Base-by-base conservation (phyloP, 2,888 invertebrate species). In the Melanostoma scalare region DNA sequence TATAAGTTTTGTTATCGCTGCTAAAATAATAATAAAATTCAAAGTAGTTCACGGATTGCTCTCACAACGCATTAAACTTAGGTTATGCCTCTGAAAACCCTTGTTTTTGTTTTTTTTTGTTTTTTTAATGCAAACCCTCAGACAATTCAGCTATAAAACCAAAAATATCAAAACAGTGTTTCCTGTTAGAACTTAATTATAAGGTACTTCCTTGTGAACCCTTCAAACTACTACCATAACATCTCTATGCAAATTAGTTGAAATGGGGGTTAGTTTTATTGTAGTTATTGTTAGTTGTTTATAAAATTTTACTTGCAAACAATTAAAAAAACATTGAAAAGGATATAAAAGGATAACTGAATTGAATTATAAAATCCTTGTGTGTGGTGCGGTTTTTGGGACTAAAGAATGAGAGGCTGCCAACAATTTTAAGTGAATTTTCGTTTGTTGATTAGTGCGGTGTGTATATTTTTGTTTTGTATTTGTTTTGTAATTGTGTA, bases 221-320 rank as follows among this genome's bases (percentile, higher is more conserved):
- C 48, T 56, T 42, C 48, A 69, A 76, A 69, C 52, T 68, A 35
- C 42, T 30, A 10, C 4, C 30, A 3, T 4, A 4, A 50, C 31
- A 63, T 67, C 65, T 67, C 60, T 74, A 80, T 80, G 80, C 40
- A 74, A 80, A 80, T 80, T 80, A 44, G 40, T 73, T 55, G 35
- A 42, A 73, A 73, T 35, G 42, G 55, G 78, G 36, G 36, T 60
- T 42, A 40, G 48, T 56, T 48, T 48, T 38, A 55, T 35, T 61
- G 53, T 36, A 31, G 52, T 68, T 61, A 20, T 56, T 48, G 46
- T 52, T 61, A 20, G 42, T 65, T 52, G n/a, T 53, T 55, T 42
- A 40, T 71, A 31, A 44, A 50, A 71, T 69, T 55, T 61, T 71
- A 77, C 63, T 77, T 73, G 3, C 42, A 79, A 71, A 52, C 67